Base-by-base conservation (phyloP, 64 coral and sea anemone genomes). In the Actinia equina region DNA sequence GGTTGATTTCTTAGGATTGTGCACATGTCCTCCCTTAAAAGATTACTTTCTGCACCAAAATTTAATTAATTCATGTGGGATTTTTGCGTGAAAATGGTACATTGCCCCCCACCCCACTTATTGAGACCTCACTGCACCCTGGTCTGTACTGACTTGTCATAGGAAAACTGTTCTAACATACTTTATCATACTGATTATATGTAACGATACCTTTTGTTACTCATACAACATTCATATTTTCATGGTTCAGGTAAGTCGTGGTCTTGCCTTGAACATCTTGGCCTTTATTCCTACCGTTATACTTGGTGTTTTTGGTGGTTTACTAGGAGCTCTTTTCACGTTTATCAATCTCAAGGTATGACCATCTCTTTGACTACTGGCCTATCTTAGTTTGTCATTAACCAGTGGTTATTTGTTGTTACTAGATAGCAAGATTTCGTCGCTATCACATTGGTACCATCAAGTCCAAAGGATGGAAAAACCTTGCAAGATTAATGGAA, bases 261-360 rank as follows among this genome's bases (percentile, higher is more conserved):
- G 96, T 54, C 91, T 99, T 63, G 96, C 93, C 11, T 87, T 99
- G 49, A 94, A 99, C 85, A 89, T 99, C 62, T 74, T 99, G 54
- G 96, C 91, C 0, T 99, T 99, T 43, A 95, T 99, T 67, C 96
- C 96, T 20, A 91, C 93, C 18, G 93, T 89, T 11, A 95, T 99
- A 82, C 83, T 99, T 18, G 96, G 96, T 20, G 30, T 95, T 27
- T 89, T 99, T 57, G 96, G 96, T 46, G 96, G 96, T 20, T 25
- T 95, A 17, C 82, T 98, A 53, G 96, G 96, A 20, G 96, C 96
- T 22, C 63, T 93, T 30, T 98, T 98, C 27, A 98, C 96, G 15
- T 98, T 98, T 52, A 70, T 98, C 16, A 98, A 98, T 55, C 52
- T 98, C 16, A 98, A 98, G 96, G 96, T 98, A n/a, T 37, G 30